Evolutionary conservation across 2,113 vertebrate species (phyloP), one percentile per base, ranked within the genome.

Genomic region (Tragelaphus scriptus): DNA sequence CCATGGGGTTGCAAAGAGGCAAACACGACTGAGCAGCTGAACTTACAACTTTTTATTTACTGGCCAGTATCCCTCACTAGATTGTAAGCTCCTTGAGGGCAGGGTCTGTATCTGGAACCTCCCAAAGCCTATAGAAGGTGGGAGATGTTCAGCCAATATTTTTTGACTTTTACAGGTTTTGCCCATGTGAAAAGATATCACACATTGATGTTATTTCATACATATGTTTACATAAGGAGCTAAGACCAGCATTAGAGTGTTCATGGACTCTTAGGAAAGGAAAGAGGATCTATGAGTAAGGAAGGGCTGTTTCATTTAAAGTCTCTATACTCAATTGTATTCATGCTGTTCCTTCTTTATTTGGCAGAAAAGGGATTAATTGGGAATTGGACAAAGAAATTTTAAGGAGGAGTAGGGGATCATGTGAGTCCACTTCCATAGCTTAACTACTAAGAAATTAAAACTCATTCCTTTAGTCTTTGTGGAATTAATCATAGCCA

Each of bases 401-500:
- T 88, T 92, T 84, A 63, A 25, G 59, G 49, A 96, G 36, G 28
- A 59, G 53, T 51, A 94, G 26, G 32, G 55, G 25, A 47, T 87
- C 65, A 94, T 85, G 86, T 75, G 68, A 96, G 56, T 93, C 40
- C 87, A 63, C 49, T 91, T 90, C n/a, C 61, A 59, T 96, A 92
- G 81, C 36, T 98, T 47, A 85, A 75, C 65, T 79, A 75, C 44
- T 87, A 91, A 84, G 61, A 90, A 95, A 95, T 49, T 58, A 96
- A 95, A 92, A 53, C 59, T 79, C 13, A 87, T 95, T 88, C 30
- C 30, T 77, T 93, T 87, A 55, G 30, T 92, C 40, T 94, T 94
- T 95, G n/a, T 94, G 88, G 14, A 96, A 93, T 97, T 89, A 51
- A 92, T 92, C 85, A 77, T 88, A 82, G 56, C 88, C 94, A 95